Evolutionary conservation across 1,140 invertebrate genomes (phyloP).

Genomic region (Caenorhabditis brenneri): DNA sequence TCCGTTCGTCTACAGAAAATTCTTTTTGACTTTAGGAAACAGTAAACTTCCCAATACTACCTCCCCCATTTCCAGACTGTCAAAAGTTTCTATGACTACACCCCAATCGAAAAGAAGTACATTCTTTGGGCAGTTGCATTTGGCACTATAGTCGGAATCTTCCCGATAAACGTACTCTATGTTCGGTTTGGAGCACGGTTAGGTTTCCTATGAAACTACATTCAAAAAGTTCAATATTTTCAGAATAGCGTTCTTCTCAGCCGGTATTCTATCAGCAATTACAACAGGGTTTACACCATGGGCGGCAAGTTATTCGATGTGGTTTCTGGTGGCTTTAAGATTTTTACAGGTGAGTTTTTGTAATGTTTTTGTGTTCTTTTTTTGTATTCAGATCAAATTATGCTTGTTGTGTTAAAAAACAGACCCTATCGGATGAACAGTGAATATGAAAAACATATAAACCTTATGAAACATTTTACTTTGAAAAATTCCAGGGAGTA

Average conservation of each 20-base stretch:
- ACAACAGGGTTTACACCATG: slow-evolving; percentile 48
- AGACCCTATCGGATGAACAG: no score
- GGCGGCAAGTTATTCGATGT: slow-evolving; percentile 27
- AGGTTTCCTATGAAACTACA: not conserved
- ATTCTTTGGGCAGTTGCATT: slow-evolving; percentile 53
- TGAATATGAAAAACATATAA: no score
- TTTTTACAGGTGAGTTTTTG: slow-evolving; percentile 49
- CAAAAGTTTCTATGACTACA: slow-evolving; percentile 44
- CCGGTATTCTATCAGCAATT: slow-evolving; percentile 45
- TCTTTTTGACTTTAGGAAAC: no score
- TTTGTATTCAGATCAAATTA: no score
- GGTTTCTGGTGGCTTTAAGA: slow-evolving; percentile 31
- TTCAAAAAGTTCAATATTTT: not conserved
- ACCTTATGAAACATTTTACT: no score
- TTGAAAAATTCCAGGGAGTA: slow-evolving; percentile 48
- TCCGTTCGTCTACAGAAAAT: no score
- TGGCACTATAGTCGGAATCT: slow-evolving; percentile 49
- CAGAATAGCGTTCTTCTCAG: slow-evolving; percentile 36
- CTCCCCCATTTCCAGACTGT: slow-evolving; percentile 44
- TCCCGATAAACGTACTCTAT: slow-evolving; percentile 46
- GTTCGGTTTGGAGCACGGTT: slow-evolving; percentile 50
- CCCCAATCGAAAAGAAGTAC: slow-evolving; percentile 44
- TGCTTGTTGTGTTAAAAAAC: no score
- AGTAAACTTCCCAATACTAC: no score
- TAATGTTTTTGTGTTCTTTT: no score